phyloP scores from a whole-genome alignment of 2,888 invertebrate genomes.

The Euphydryas editha region DNA sequence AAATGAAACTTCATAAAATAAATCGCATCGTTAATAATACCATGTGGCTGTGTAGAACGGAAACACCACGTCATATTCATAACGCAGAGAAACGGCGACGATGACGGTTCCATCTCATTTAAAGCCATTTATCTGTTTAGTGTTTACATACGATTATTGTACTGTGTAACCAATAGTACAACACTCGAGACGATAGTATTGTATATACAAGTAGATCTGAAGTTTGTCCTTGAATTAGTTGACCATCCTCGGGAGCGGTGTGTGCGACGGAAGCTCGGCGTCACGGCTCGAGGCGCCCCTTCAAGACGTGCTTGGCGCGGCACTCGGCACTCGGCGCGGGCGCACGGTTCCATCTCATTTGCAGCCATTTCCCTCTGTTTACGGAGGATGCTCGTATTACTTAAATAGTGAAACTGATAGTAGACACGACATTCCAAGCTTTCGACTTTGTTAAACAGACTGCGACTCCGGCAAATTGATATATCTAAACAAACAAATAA shows the following conservation, averaged over 20 bases:
- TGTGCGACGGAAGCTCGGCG: slow-evolving; percentile 63
- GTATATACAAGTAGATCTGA: too few relatives aligned
- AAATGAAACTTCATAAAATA: too few relatives aligned
- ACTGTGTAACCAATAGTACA: slow-evolving; percentile 4
- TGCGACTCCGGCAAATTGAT: not conserved
- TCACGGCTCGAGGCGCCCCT: slow-evolving; percentile 77
- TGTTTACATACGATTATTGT: slow-evolving; percentile 1
- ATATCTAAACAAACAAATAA: not conserved
- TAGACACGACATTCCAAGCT: not conserved
- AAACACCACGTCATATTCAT: not conserved
- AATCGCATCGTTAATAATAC: too few relatives aligned
- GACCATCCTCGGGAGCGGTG: slow-evolving; percentile 38
- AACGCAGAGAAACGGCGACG: not conserved
- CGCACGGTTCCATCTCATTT: slow-evolving; percentile 69
- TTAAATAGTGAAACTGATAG: slow-evolving; percentile 39
- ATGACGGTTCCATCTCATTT: slow-evolving; percentile 6
- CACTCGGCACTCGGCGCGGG: slow-evolving; percentile 40
- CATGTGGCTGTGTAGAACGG: not conserved
- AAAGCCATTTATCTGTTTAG: slow-evolving; percentile 3
- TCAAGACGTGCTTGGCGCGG: slow-evolving; percentile 55
- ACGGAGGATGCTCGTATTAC: slow-evolving; percentile 33
- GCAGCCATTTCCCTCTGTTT: slow-evolving; percentile 55
- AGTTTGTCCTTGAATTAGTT: slow-evolving; percentile 20
- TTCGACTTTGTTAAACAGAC: not conserved
- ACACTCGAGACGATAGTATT: too few relatives aligned